Base-by-base conservation (phyloP, 1,140 invertebrate species). In the Pseudobourletiella spinata region DNA sequence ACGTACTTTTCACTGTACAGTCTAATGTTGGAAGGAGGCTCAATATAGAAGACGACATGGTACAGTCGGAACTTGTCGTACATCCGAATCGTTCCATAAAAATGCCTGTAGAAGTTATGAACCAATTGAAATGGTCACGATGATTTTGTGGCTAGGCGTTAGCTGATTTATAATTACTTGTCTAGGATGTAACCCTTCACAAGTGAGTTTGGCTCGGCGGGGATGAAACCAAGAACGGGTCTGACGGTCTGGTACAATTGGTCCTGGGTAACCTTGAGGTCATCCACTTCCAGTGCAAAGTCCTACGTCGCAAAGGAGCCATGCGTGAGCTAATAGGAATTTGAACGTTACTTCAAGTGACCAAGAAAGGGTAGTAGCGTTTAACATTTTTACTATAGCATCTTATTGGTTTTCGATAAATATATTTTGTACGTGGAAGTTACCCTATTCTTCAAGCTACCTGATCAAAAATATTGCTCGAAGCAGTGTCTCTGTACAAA, bases 51-150 rank as follows among this genome's bases (percentile, higher is more conserved):
- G 8, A 65, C 16, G 15, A 65, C 44, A 24, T 57, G 59, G 30
- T 61, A 56, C 1, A 30, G 35, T 28, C 24, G 22, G 18, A 18
- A 16, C 26, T 20, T 57, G 30, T 65, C 64, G 28, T 43, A 65
- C 16, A 65, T 6, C 29, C 59, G 58, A 32, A 65, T 32, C 16
- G 58, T 58, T 3, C 64, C 64, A 54, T 65, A 65, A 48, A 65
- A 65, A 24, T 61, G 11, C 25, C 59, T 65, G 50, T 15, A 28
- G 39, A 26, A 44, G 16, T 14, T 35, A 59, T 46, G 20, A 44
- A 35, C 30, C 44, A 24, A 14, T 32, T 28, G 11, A 16, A 46
- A 29, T 46, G 18, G 16, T 1, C 1, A 2, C 29, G 16, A 16
- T 30, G n/a, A 2, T 18, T 20, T 55, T 18, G 8, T 20, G 6